phyloP scores from a whole-genome alignment of 2,113 vertebrate species.

The Corynorhinus townsendii region DNA sequence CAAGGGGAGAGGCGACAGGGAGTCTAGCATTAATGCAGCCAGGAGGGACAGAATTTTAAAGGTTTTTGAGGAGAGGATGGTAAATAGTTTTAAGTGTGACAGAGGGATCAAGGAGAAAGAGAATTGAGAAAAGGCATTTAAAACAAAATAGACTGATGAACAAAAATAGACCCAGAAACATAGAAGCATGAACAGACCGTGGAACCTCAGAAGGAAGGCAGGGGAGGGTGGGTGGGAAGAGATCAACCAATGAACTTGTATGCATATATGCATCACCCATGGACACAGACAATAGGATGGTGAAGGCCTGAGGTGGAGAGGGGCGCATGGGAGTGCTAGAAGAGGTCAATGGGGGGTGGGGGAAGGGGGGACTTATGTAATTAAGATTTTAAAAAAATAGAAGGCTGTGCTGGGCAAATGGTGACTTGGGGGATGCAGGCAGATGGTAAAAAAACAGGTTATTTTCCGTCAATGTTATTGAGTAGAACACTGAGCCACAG shows the following conservation, averaged over 20 bases:
- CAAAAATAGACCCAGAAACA: no score
- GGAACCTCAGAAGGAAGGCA: no score
- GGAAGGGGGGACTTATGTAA: no score
- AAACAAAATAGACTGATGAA: neutral
- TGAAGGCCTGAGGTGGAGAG: no score
- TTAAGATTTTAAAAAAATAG: no score
- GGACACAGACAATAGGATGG: no score
- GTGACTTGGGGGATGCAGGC: neutral
- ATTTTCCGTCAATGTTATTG: conserved; percentile 9
- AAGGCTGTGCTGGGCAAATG: neutral
- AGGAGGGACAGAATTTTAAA: neutral
- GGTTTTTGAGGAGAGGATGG: neutral
- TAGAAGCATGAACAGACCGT: no score
- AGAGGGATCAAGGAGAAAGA: neutral
- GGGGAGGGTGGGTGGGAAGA: no score
- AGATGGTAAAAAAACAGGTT: conserved; percentile 1
- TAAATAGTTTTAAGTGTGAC: neutral
- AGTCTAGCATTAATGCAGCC: neutral
- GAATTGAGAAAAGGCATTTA: neutral
- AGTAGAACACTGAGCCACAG: neutral
- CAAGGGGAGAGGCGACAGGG: neutral
- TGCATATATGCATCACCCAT: no score
- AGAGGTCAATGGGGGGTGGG: no score
- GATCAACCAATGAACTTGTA: no score
- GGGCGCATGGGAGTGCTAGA: no score